Percentiles rank a stretch among this genome's conserved stretches.
These are phyloP conservation scores for Cephus sareptanus DNA, from an alignment of 2,888 invertebrate genomes.

Conservation along the genomic window DNA sequence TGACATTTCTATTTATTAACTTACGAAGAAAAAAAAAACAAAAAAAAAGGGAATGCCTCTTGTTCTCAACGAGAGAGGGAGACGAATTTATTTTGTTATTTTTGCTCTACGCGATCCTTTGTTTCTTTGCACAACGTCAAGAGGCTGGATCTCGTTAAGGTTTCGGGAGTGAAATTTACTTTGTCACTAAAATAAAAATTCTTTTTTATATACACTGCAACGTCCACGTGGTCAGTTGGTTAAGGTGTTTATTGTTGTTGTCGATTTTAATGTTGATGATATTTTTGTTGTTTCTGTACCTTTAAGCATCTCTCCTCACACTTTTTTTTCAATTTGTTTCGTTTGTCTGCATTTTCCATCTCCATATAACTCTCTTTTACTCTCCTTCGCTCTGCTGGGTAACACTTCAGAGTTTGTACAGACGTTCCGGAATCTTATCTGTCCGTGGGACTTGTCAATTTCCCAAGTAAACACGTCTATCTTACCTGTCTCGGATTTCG, in stretches of 20 bases:
- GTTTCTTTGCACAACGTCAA: background rate
- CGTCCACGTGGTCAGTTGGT: too few species aligned
- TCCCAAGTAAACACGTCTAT: constrained; percentile 9
- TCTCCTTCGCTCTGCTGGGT: background rate
- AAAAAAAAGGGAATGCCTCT: background rate
- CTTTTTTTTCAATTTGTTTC: too few species aligned
- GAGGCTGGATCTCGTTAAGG: background rate
- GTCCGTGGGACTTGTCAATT: constrained; percentile 20
- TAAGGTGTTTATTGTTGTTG: too few species aligned
- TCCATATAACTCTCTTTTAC: background rate
- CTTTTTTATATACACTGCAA: too few species aligned
- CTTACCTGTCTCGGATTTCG: background rate
- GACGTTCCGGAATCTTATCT: constrained; percentile 8
- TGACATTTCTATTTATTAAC: background rate
- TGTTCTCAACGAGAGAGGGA: background rate
- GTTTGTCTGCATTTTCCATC: background rate
- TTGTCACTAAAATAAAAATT: too few species aligned
- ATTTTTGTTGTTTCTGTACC: too few species aligned
- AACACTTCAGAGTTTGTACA: constrained; percentile 14
- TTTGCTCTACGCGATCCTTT: background rate
- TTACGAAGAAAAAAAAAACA: too few species aligned
- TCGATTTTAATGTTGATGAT: too few species aligned
- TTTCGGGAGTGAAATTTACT: too few species aligned
- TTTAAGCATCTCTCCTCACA: too few species aligned
- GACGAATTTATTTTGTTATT: background rate